These are phyloP conservation scores for Patella caerulea DNA, from an alignment of 2,888 invertebrate species.

Conservation along the genomic window DNA sequence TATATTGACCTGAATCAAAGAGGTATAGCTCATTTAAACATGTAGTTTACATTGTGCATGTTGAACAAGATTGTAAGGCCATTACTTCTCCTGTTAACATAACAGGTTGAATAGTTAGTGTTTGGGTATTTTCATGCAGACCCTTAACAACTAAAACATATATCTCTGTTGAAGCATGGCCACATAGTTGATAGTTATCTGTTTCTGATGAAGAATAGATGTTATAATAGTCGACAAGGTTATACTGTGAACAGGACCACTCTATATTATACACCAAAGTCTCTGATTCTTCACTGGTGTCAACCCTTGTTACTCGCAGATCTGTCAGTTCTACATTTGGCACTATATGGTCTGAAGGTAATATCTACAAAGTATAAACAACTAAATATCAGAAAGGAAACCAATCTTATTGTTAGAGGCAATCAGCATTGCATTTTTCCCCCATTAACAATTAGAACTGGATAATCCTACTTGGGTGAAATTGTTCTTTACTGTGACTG, in stretches of 20 bases:
- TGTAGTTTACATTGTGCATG: too few species aligned
- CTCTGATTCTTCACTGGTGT: background rate
- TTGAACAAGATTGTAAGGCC: background rate
- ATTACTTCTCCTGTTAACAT: background rate
- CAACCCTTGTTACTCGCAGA: background rate
- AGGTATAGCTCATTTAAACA: too few species aligned
- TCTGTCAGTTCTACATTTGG: background rate
- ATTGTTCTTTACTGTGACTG: too few species aligned
- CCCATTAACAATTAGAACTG: too few species aligned
- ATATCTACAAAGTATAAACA: too few species aligned
- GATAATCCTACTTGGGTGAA: too few species aligned
- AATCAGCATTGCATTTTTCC: too few species aligned
- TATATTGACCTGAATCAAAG: too few species aligned
- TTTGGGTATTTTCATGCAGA: background rate
- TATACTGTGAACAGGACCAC: constrained; percentile 6
- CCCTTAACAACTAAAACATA: background rate
- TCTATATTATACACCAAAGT: background rate
- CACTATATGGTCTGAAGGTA: background rate
- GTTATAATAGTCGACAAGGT: constrained; percentile 11
- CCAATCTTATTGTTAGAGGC: too few species aligned
- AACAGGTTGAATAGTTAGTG: background rate
- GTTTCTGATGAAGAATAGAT: background rate
- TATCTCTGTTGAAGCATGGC: background rate
- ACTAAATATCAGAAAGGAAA: too few species aligned
- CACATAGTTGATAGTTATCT: background rate